Conservation (phyloP, 2,888 invertebrate species). For the Anarsia innoxiella region DNA sequence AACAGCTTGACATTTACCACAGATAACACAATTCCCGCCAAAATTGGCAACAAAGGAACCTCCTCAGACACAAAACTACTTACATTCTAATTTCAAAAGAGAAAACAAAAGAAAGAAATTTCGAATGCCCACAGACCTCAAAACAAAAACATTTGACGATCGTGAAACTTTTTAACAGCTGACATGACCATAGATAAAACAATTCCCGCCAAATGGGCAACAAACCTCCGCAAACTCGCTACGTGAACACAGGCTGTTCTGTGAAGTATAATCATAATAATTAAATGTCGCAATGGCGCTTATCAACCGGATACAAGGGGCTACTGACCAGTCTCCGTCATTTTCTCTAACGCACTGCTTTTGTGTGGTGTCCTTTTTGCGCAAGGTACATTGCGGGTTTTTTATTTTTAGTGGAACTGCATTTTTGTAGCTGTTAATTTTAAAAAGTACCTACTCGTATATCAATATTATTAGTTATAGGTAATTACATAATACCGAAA, state of each 20-base stretch:
- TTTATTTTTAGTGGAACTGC: no score
- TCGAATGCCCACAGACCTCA: background rate
- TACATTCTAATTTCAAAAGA: slow-evolving; percentile 5
- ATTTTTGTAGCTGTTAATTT: background rate
- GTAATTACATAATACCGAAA: no score
- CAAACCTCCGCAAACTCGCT: no score
- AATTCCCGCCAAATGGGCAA: slow-evolving; percentile 24
- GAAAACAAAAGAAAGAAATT: background rate
- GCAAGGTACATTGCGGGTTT: no score
- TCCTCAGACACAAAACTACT: no score
- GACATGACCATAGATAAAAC: slow-evolving; percentile 10
- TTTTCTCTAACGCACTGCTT: slow-evolving; percentile 25
- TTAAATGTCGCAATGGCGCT: slow-evolving; percentile 53
- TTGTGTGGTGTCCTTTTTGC: no score
- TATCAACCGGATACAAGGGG: slow-evolving; percentile 48
- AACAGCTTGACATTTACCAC: no score
- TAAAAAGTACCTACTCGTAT: no score
- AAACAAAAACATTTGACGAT: background rate
- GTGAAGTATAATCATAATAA: slow-evolving; percentile 64
- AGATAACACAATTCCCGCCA: no score
- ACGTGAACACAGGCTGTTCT: slow-evolving; percentile 40
- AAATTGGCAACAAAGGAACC: no score
- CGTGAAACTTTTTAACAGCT: no score
- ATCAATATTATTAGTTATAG: no score
- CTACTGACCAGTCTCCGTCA: slow-evolving; percentile 42